A percentile compares a stretch with the other conserved stretches of the same genome.
These are phyloP conservation scores for Menidia beryllina DNA, from an alignment of 2,113 vertebrate genomes.

Conservation along the genomic window DNA sequence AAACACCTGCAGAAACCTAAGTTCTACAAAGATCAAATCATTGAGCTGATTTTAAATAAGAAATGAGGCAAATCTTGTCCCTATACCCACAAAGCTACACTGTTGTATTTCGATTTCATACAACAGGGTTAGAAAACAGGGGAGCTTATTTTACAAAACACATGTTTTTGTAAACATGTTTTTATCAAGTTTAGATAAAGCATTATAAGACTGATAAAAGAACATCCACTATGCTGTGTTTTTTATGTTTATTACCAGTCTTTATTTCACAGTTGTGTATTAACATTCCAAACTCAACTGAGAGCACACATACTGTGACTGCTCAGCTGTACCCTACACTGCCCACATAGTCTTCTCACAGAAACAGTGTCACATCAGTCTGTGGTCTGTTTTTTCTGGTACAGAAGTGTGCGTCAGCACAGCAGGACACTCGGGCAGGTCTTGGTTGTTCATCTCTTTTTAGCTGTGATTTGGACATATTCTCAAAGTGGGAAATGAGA, in stretches of 20 bases:
- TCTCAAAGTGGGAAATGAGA: conserved; percentile 32
- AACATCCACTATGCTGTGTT: background rate
- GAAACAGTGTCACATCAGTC: conserved; percentile 13
- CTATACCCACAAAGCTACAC: conserved; percentile 51
- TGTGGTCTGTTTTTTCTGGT: conserved; percentile 48
- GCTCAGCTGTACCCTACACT: background rate
- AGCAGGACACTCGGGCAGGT: conserved; percentile 40
- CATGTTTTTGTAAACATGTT: conserved; percentile 36
- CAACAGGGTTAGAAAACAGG: conserved; percentile 20
- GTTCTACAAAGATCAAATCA: conserved; percentile 84
- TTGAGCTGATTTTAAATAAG: conserved; percentile 81
- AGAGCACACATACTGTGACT: conserved; percentile 8
- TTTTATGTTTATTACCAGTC: background rate
- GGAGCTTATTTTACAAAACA: conserved; percentile 23
- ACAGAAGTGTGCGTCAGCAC: conserved; percentile 49
- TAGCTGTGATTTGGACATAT: conserved; percentile 63
- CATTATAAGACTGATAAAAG: conserved; percentile 15
- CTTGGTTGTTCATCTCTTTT: conserved; percentile 29
- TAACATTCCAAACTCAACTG: background rate
- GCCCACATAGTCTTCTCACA: background rate
- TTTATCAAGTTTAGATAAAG: conserved; percentile 14
- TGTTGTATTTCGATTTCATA: conserved; percentile 53
- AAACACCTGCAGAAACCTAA: conserved; percentile 84
- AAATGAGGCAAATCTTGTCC: conserved; percentile 70
- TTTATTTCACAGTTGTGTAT: background rate